Percentiles rank a stretch among this genome's conserved stretches.
These are phyloP conservation scores for Bombus waltoni DNA, from an alignment of 1,140 invertebrate genomes.

Conservation along the genomic window DNA sequence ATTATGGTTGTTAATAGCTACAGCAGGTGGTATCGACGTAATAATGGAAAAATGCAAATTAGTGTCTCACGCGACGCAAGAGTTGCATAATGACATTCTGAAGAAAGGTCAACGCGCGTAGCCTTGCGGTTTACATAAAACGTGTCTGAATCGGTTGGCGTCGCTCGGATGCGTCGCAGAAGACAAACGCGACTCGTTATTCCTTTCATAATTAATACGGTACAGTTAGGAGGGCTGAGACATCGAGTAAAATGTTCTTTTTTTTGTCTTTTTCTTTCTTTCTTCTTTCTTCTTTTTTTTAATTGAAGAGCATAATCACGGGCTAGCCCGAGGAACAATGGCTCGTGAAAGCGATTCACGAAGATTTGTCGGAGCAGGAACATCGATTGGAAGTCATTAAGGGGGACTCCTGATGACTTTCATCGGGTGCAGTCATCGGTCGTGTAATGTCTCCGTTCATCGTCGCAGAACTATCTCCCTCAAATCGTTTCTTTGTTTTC, in stretches of 20 bases:
- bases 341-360: conserved; percentile 55
- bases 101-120: conserved; percentile 28
- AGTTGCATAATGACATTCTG: conserved; percentile 29
- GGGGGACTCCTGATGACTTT: conserved; percentile 26
- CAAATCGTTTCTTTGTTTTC: conserved; percentile 26
- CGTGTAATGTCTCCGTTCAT: conserved; percentile 32
- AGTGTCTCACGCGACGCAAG: conserved; percentile 14
- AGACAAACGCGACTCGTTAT: conserved; percentile 32
- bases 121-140: conserved; percentile 50
- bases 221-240: background rate
- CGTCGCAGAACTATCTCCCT: conserved; percentile 25
- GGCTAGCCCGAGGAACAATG: conserved; percentile 51
- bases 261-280: background rate
- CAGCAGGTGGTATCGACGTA: background rate
- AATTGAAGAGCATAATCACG: conserved; percentile 61
- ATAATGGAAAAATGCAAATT: conserved; percentile 33
- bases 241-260: background rate
- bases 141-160: background rate
- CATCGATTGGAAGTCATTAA: conserved; percentile 55
- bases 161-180: background rate
- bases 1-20: background rate
- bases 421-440: conserved; percentile 37
- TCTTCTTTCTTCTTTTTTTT: conserved; percentile 20
- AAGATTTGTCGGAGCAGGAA: conserved; percentile 21
- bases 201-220: conserved; percentile 43